Percentiles rank a stretch among this genome's conserved stretches.
Evolutionary conservation across 1,140 invertebrate genomes (phyloP).

Genomic region (Drosophila ercepeae): DNA sequence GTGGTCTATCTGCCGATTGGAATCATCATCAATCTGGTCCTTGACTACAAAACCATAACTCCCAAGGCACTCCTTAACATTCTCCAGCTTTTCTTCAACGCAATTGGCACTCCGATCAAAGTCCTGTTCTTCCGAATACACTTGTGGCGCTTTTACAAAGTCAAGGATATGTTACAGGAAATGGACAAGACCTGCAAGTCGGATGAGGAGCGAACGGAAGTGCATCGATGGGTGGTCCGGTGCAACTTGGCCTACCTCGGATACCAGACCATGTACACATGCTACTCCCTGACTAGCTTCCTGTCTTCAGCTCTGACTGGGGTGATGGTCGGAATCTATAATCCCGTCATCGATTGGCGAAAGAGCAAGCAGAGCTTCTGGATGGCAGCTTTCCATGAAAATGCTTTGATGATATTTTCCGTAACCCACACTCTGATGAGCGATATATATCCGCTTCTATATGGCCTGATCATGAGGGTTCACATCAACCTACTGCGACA

Average conservation of each 20-base stretch:
- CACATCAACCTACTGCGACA: conserved; percentile 35
- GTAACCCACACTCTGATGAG: not conserved
- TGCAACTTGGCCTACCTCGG: not conserved
- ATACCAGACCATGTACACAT: not conserved
- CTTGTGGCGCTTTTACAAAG: not conserved
- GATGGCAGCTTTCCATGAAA: not conserved
- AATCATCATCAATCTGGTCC: not conserved
- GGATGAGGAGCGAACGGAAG: not conserved
- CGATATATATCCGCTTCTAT: conserved; percentile 33
- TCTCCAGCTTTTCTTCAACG: not conserved
- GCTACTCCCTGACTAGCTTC: not conserved
- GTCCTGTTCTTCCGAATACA: not conserved
- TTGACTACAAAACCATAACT: not conserved
- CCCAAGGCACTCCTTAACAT: not conserved
- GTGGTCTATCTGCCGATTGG: not conserved
- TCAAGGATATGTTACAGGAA: not conserved
- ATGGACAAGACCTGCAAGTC: not conserved
- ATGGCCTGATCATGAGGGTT: conserved; percentile 10
- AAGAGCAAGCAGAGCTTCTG: not conserved
- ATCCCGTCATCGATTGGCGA: not conserved
- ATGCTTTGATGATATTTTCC: not conserved
- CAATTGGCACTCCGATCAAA: not conserved
- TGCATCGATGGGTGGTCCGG: not conserved
- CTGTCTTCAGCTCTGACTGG: not conserved
- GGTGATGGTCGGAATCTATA: not conserved